These are phyloP conservation scores for Drosophila acutilabella DNA, from an alignment of 2,888 invertebrate species.

Conservation along the genomic window DNA sequence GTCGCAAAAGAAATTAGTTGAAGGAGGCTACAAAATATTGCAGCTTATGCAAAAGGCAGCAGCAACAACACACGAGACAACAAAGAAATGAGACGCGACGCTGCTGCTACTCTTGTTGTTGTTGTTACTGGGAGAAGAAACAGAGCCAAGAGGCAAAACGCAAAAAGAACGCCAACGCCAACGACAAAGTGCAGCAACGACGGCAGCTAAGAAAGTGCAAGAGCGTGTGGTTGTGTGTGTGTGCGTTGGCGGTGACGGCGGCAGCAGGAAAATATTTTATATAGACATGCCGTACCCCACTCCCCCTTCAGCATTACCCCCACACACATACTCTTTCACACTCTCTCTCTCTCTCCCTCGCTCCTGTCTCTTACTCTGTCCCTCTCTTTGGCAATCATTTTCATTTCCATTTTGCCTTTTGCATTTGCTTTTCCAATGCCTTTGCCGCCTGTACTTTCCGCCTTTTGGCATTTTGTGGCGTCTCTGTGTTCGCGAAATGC, in stretches of 20 bases:
- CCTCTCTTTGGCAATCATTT: slow-evolving; percentile 8
- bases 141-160: slow-evolving; percentile 68
- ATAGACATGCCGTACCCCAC: slow-evolving; percentile 29
- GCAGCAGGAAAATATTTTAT: slow-evolving; percentile 62
- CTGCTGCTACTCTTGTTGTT: slow-evolving; percentile 21
- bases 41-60: slow-evolving; percentile 66
- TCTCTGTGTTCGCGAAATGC: slow-evolving; percentile 75
- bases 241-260: slow-evolving; percentile 60
- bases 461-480: slow-evolving; percentile 73
- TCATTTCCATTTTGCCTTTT: slow-evolving; percentile 19
- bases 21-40: slow-evolving; percentile 36
- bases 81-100: slow-evolving; percentile 67
- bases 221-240: slow-evolving; percentile 26
- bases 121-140: slow-evolving; percentile 45
- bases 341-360: background rate
- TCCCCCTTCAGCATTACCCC: background rate
- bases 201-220: slow-evolving; percentile 68
- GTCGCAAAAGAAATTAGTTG: slow-evolving; percentile 45
- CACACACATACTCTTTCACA: background rate
- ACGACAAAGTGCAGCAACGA: slow-evolving; percentile 72
- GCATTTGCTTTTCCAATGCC: slow-evolving; percentile 44
- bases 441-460: slow-evolving; percentile 73
- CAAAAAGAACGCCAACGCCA: slow-evolving; percentile 78
- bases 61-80: slow-evolving; percentile 64
- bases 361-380: background rate